Evolutionary conservation across 2,113 vertebrate species (phyloP), one percentile per base, ranked within the genome.

Genomic region (Marcusenius ussheri): DNA sequence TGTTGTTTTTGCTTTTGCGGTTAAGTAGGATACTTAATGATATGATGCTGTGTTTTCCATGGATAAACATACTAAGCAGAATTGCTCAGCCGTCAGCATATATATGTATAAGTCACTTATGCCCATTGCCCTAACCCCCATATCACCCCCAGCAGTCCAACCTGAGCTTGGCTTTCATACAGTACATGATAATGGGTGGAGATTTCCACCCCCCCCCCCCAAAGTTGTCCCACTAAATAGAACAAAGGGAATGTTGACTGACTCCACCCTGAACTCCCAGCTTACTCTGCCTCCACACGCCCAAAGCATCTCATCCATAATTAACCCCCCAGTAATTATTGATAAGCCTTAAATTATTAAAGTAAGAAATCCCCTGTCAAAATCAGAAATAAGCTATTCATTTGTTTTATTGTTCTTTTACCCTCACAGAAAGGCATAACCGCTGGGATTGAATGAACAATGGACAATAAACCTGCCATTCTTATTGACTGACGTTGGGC

Each of bases 251-350:
- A 53, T 77, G n/a, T 8, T 49, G 89, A 51, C 84, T 42, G n/a
- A 19, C 87, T 50, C 84, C 24, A 49, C 89, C 50, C 39, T 15
- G n/a, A 91, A 92, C 91, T 66, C 39, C 83, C 15, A 80, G 47
- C 90, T 27, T 80, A 83, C 84, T 24, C 42, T 90, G 89, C 89
- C 9, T 85, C 53, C 51, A 49, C 86, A 87, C 83, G 51, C 56
- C 39, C 5, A 27, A 91, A 90, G 91, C 85, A 89, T 83, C 90
- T 88, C 91, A 88, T 91, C 87, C 86, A 92, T 93, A 91, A 93
- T 91, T 77, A 53, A 92, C 91, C 31, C 88, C 66, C 90, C 80
- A 91, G 90, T 88, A 93, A 94, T 93, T 91, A 93, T 91, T 94
- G 31, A 94, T 92, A 90, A 88, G 31, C 74, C 24, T 49, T 92